phyloP scores from a whole-genome alignment of 2,113 vertebrate species.

The Australoheros scitulus region DNA sequence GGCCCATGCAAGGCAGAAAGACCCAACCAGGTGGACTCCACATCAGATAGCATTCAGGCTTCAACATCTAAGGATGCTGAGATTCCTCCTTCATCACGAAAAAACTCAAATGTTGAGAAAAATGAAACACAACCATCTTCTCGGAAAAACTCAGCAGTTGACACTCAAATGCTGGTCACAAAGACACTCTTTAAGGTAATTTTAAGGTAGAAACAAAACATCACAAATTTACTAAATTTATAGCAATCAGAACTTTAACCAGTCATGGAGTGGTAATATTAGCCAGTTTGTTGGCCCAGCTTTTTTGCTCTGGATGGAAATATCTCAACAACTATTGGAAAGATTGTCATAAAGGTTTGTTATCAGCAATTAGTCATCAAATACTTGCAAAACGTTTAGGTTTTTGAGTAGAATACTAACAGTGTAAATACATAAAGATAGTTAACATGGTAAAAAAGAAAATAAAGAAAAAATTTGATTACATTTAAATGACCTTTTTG shows the following conservation, averaged over 20 bases:
- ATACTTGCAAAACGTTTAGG: neutral
- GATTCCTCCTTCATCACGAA: neutral
- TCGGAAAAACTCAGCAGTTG: slow-evolving; percentile 40
- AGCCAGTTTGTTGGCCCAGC: neutral
- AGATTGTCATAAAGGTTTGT: neutral
- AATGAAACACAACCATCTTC: slow-evolving; percentile 43
- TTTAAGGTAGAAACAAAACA: neutral
- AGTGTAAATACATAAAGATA: neutral
- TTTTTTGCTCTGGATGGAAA: neutral
- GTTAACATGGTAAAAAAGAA: neutral
- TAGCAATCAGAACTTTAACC: neutral
- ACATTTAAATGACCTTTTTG: neutral
- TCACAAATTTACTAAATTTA: neutral
- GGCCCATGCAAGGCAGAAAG: slow-evolving; percentile 8
- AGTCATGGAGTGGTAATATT: neutral
- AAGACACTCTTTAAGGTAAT: slow-evolving; percentile 60
- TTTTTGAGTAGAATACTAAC: neutral
- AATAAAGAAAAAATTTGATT: neutral
- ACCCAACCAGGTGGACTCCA: neutral
- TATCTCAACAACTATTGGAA: neutral
- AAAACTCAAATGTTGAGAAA: slow-evolving; percentile 5
- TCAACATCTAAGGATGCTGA: slow-evolving; percentile 52
- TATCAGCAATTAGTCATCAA: neutral
- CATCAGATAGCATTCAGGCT: slow-evolving; percentile 23
- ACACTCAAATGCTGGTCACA: slow-evolving; percentile 57